phyloP scores from a whole-genome alignment of 2,113 vertebrate species.

The Alethe castanea region DNA sequence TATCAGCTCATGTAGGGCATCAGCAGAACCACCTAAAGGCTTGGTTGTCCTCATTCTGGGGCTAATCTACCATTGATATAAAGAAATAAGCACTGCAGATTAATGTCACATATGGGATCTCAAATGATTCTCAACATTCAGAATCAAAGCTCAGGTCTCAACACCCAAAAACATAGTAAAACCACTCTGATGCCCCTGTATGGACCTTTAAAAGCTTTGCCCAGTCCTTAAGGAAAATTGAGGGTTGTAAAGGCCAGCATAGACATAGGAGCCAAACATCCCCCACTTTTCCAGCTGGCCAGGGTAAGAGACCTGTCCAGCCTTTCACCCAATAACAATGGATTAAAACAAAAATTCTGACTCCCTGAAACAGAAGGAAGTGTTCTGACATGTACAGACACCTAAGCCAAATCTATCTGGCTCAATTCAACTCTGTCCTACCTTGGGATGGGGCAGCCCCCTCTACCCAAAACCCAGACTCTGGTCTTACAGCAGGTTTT shows the following conservation, averaged over 20 bases:
- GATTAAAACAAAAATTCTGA: background rate
- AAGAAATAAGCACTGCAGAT: background rate
- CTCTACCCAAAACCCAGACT: background rate
- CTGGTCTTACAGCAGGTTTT: background rate
- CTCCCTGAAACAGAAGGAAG: background rate
- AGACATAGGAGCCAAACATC: background rate
- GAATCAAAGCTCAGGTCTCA: background rate
- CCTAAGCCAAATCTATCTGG: background rate
- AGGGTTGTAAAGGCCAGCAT: background rate
- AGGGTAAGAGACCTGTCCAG: background rate
- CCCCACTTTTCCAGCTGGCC: background rate
- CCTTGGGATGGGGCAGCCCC: background rate
- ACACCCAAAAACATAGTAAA: background rate
- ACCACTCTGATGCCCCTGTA: background rate
- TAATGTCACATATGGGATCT: background rate
- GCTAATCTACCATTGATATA: background rate
- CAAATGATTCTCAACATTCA: background rate
- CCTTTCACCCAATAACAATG: background rate
- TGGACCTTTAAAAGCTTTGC: background rate
- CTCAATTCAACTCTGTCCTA: background rate
- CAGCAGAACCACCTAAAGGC: background rate
- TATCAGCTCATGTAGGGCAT: background rate
- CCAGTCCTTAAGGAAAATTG: background rate
- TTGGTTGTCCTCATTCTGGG: background rate
- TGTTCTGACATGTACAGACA: background rate